phyloP scores from a whole-genome alignment of 2,888 invertebrate genomes.

The Caenorhabditis sp. region DNA sequence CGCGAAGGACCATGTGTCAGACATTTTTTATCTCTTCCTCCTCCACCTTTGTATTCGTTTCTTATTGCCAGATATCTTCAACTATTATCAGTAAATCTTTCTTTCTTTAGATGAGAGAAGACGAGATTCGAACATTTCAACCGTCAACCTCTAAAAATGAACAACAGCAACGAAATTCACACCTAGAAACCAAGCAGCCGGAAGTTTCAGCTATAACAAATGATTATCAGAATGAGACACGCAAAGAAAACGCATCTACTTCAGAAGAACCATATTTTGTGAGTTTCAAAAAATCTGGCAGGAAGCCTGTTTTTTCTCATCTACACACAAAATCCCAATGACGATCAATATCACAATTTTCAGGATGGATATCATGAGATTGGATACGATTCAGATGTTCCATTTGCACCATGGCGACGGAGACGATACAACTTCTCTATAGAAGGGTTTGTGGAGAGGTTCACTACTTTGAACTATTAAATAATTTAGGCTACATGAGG shows the following conservation, averaged over 20 bases:
- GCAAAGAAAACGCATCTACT: not conserved
- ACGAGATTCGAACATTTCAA: conserved; percentile 3
- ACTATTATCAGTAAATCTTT: no score
- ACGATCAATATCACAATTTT: not conserved
- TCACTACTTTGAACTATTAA: no score
- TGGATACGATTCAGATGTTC: conserved; percentile 32
- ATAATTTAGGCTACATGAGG: conserved; percentile 89
- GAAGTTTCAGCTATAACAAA: not conserved
- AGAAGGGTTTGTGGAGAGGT: conserved; percentile 53
- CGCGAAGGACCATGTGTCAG: not conserved
- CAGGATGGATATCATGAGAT: conserved; percentile 25
- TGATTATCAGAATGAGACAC: not conserved
- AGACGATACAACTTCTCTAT: conserved; percentile 51
- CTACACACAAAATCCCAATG: not conserved
- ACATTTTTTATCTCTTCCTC: not conserved
- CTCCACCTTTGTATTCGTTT: not conserved
- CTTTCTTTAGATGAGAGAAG: conserved; percentile 9
- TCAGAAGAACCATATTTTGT: not conserved
- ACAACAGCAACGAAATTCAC: not conserved
- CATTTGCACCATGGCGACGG: conserved; percentile 52
- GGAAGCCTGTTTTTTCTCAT: not conserved
- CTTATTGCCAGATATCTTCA: not conserved
- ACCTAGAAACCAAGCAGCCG: not conserved
- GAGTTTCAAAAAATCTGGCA: not conserved
- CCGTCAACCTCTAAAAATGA: conserved; percentile 20